Evolutionary conservation across 2,888 invertebrate genomes (phyloP).

Genomic region (Helleia helle): DNA sequence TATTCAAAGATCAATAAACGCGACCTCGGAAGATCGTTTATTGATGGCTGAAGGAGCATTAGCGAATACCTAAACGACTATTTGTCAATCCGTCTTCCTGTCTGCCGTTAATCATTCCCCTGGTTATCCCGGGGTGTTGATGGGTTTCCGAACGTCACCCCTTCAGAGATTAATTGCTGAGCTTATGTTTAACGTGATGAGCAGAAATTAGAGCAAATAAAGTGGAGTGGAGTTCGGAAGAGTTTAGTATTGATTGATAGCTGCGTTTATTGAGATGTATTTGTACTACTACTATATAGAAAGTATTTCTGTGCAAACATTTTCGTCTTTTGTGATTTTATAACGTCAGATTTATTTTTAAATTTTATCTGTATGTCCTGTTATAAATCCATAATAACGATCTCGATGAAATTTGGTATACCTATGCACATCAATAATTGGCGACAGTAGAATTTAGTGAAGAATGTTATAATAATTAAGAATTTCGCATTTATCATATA

Average conservation of each 20-base stretch:
- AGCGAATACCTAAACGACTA: constrained; percentile 71
- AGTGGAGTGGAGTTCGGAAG: constrained; percentile 15
- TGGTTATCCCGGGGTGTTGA: constrained; percentile 41
- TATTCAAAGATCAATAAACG: constrained; percentile 19
- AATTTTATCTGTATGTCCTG: too few species aligned
- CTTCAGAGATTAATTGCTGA: constrained; percentile 64
- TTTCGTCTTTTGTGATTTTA: too few species aligned
- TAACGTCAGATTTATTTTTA: too few species aligned
- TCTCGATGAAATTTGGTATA: too few species aligned
- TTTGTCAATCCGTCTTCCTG: constrained; percentile 72
- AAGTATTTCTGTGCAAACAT: too few species aligned
- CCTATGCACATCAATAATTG: too few species aligned
- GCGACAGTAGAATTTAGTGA: too few species aligned
- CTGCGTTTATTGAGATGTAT: too few species aligned
- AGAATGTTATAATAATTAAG: too few species aligned
- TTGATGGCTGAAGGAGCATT: constrained; percentile 62
- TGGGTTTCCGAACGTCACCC: constrained; percentile 46
- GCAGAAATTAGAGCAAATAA: constrained; percentile 42
- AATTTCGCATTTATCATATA: too few species aligned
- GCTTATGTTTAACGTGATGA: constrained; percentile 53
- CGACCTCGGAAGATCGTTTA: constrained; percentile 43
- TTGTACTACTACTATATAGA: too few species aligned
- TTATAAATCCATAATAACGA: too few species aligned
- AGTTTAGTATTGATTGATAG: constrained; percentile 9
- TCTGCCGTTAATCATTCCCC: constrained; percentile 68